Base-by-base conservation (phyloP, 2,797 vertebrate genomes). In the Bradypodion ventrale region DNA sequence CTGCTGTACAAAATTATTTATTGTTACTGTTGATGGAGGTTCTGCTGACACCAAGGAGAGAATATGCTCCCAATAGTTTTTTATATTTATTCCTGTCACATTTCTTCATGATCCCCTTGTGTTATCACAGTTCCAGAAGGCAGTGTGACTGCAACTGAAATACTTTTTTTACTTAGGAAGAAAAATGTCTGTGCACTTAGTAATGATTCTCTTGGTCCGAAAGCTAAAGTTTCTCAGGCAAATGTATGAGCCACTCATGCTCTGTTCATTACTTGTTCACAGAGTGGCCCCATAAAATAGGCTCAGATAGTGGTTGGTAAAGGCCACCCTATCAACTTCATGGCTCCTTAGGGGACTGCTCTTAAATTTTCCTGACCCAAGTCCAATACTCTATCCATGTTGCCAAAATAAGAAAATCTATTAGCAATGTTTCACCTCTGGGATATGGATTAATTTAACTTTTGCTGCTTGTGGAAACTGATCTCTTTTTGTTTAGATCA, bases 1-100 rank as follows among this genome's bases (percentile, higher is more conserved):
- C 8, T 0, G 62, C 27, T 1, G 27, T 72, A 46, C 78, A 70
- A 46, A 75, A 25, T 65, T 82, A 79, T 79, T 74, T 84, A 16
- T 83, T 88, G 25, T 70, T 82, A 32, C 32, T 68, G 62, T 75
- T 76, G 59, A 83, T 65, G 40, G 86, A 63, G 63, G 35, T 32
- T 66, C 1, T 4, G 52, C 16, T 85, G 84, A 66, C 8, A 2
- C 16, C 52, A 16, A 52, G 42, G 77, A 83, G 13, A 35, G 85
- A 81, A 75, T 74, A 0, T 0, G 1, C 37, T 86, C 89, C 78
- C 60, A 76, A 1, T n/a, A n/a, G 68, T 66, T 86, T 89, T 87
- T 5, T 3, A 15, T 68, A 9, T 86, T 91, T 68, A 40, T 25
- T 60, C 0, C 83, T 40, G 59, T n/a, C 62, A 5, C 84, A 4